phyloP scores from a whole-genome alignment of 2,888 invertebrate species.

The Terebella lapidaria region DNA sequence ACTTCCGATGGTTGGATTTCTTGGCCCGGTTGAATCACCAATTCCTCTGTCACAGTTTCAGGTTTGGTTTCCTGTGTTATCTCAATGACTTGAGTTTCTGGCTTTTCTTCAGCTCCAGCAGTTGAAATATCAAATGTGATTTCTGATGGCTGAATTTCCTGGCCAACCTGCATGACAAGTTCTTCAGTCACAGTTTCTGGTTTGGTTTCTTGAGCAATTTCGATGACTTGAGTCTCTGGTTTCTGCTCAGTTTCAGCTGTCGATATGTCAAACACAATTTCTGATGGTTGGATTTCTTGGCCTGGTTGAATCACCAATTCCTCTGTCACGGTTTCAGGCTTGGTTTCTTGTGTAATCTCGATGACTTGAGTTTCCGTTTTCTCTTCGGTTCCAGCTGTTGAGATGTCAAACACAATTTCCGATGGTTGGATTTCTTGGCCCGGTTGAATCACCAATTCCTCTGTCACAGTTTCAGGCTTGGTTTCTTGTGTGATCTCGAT shows the following conservation, averaged over 20 bases:
- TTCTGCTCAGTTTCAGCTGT: neutral
- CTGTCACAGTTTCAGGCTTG: constrained; percentile 7
- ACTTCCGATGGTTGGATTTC: neutral
- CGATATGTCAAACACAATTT: constrained; percentile 13
- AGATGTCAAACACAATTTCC: constrained; percentile 6
- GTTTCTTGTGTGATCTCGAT: constrained; percentile 4
- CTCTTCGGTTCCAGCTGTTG: constrained; percentile 7
- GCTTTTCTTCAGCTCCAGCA: constrained; percentile 1
- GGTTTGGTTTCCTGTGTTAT: neutral
- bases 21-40: neutral
- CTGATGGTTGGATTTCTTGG: constrained; percentile 4
- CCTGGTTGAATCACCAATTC: constrained; percentile 4
- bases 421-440: constrained; percentile 13
- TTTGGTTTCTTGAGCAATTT: constrained; percentile 2
- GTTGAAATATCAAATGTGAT: constrained; percentile 6
- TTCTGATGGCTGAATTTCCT: constrained; percentile 6
- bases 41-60: neutral
- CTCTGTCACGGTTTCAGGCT: neutral
- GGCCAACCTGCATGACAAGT: constrained; percentile 2
- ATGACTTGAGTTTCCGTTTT: constrained; percentile 3
- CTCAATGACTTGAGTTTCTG: neutral
- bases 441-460: constrained; percentile 4
- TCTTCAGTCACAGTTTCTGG: neutral
- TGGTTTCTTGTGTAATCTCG: neutral
- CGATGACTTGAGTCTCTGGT: neutral